Evolutionary conservation across 2,113 vertebrate genomes (phyloP).

Genomic region (Galemys pyrenaicus): DNA sequence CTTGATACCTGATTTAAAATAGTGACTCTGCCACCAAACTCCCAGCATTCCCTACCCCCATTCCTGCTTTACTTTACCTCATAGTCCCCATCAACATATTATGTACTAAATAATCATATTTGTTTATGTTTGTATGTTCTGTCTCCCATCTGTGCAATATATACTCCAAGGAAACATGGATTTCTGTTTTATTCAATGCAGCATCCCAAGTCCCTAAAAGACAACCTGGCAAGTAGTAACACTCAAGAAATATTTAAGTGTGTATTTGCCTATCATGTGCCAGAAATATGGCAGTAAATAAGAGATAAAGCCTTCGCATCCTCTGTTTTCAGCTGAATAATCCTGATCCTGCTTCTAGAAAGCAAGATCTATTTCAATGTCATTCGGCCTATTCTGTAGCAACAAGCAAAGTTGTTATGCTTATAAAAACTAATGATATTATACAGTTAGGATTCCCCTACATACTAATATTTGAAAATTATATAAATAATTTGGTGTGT

Average conservation of each 20-base stretch:
- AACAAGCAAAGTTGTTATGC: neutral
- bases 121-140: conserved; percentile 22
- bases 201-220: neutral
- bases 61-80: neutral
- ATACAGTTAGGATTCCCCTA: neutral
- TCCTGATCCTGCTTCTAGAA: neutral
- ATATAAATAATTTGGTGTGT: neutral
- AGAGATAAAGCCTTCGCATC: neutral
- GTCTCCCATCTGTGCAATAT: neutral
- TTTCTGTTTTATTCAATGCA: neutral
- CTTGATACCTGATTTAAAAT: neutral
- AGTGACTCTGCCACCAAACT: neutral
- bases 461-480: neutral
- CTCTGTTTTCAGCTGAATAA: no score
- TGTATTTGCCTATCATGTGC: neutral
- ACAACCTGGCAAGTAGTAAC: neutral
- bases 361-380: neutral
- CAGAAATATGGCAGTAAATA: neutral
- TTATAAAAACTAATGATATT: conserved; percentile 26
- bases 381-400: neutral
- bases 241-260: neutral
- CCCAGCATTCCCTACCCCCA: neutral
- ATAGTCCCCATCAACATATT: neutral
- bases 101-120: neutral
- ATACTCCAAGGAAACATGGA: neutral